Evolutionary conservation across 2,797 vertebrate species (phyloP).

Genomic region (Setipinna tenuifilis): DNA sequence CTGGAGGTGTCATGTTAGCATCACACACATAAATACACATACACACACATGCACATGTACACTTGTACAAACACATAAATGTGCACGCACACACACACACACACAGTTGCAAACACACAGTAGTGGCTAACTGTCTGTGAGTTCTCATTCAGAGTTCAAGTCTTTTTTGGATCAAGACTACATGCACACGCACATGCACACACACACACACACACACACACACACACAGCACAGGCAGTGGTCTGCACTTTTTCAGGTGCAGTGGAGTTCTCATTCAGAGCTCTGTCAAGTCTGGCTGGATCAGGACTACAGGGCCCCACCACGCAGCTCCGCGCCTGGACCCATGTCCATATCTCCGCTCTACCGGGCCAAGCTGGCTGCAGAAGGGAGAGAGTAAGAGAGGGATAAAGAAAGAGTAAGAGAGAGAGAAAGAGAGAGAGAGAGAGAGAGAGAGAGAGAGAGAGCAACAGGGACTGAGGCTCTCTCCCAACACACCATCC

Average conservation of each 20-base stretch:
- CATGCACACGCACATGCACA: neutral
- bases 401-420: too few relatives aligned
- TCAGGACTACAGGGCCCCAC: neutral
- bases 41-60: too few relatives aligned
- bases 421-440: neutral
- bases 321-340: conserved; percentile 23
- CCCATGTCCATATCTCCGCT: neutral
- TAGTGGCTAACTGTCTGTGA: too few relatives aligned
- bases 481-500: conserved; percentile 41
- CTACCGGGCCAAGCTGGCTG: conserved; percentile 16
- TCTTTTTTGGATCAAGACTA: neutral
- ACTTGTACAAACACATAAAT: too few relatives aligned
- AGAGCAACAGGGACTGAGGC: conserved; percentile 18
- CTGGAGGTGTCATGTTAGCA: too few relatives aligned
- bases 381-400: neutral
- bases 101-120: too few relatives aligned
- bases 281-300: neutral
- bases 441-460: neutral
- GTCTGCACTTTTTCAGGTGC: neutral
- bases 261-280: neutral
- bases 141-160: too few relatives aligned
- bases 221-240: neutral
- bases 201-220: neutral
- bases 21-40: too few relatives aligned
- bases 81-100: too few relatives aligned